A percentile compares a stretch with the other conserved stretches of the same genome.
These are phyloP conservation scores for Momotus momota DNA, from an alignment of 2,797 vertebrate genomes.

Conservation along the genomic window DNA sequence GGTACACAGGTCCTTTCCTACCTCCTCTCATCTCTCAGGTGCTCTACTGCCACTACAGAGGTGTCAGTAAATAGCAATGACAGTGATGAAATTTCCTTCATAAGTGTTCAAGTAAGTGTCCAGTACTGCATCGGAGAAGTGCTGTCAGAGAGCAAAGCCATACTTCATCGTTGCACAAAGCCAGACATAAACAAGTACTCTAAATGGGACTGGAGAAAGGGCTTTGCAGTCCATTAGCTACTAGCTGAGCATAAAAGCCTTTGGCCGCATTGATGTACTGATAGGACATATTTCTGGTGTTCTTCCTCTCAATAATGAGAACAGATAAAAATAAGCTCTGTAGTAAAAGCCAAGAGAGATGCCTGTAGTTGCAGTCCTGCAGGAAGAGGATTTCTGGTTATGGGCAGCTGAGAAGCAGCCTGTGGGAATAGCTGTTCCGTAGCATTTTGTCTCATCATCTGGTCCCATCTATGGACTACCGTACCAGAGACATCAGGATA, in stretches of 20 bases:
- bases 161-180: not conserved
- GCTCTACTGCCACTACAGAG: not conserved
- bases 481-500: not conserved
- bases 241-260: not conserved
- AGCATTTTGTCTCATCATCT: not conserved
- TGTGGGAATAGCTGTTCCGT: not conserved
- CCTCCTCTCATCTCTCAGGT: not conserved
- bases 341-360: not conserved
- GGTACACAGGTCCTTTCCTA: not conserved
- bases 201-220: not conserved
- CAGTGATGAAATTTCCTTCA: not conserved
- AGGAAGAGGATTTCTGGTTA: not conserved
- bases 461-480: not conserved
- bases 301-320: not conserved
- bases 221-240: not conserved
- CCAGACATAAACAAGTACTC: not conserved
- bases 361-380: not conserved
- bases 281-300: not conserved
- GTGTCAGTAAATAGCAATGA: not conserved
- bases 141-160: not conserved
- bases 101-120: not conserved
- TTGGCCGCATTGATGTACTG: not conserved
- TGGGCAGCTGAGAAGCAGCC: not conserved
- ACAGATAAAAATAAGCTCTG: not conserved
- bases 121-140: not conserved